phyloP scores from a whole-genome alignment of 1,140 invertebrate species.

The Nasonia longicornis region DNA sequence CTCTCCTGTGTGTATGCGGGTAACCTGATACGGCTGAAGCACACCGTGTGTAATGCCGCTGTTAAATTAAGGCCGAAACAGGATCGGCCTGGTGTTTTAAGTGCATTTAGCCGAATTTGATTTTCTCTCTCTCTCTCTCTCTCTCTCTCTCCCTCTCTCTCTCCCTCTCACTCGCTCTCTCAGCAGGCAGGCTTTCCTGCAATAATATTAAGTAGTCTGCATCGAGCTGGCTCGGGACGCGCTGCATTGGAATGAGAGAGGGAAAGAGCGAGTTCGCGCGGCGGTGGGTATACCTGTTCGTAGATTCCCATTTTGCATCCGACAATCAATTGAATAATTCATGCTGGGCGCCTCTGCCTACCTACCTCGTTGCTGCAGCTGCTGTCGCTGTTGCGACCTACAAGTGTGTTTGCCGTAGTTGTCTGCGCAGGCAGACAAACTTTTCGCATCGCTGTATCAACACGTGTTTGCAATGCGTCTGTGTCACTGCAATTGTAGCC shows the following conservation, averaged over 20 bases:
- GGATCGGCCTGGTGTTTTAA: conserved; percentile 9
- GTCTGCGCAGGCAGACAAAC: not conserved
- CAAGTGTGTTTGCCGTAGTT: not conserved
- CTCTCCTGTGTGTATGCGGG: not conserved
- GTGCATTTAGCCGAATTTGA: not conserved
- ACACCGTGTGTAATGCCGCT: not conserved
- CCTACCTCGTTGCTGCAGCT: not conserved
- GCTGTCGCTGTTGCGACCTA: not conserved
- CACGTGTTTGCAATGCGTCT: conserved; percentile 7
- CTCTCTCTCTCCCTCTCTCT: not conserved
- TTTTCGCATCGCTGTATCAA: conserved; percentile 25
- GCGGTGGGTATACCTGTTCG: not conserved
- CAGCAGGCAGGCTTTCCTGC: not conserved
- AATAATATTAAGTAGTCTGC: not conserved
- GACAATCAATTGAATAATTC: conserved; percentile 45
- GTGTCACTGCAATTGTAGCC: not conserved
- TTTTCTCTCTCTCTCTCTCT: not conserved
- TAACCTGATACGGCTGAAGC: conserved; percentile 31
- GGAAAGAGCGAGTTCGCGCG: not conserved
- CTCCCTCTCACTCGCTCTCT: too few species aligned
- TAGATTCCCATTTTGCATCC: conserved; percentile 33
- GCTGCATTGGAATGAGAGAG: not conserved
- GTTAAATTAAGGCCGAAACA: conserved; percentile 29
- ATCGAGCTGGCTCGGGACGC: not conserved
- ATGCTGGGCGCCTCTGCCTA: conserved; percentile 9